A percentile compares a stretch with the other conserved stretches of the same genome.
Evolutionary conservation across 2,797 vertebrate genomes (phyloP).

Genomic region (Sus cebifrons): DNA sequence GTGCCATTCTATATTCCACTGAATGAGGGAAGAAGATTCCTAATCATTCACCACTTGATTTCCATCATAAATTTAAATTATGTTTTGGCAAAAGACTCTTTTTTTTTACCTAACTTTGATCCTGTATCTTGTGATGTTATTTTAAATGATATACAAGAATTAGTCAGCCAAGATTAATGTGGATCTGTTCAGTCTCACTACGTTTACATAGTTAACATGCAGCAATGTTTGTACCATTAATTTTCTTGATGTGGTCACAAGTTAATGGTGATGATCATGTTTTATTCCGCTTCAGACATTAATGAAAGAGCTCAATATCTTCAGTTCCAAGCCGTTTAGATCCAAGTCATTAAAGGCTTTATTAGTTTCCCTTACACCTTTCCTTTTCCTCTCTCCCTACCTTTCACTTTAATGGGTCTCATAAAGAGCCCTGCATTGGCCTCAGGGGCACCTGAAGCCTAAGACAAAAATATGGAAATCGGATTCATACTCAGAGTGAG

Average conservation of each 20-base stretch:
- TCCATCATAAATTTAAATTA: constrained; percentile 55
- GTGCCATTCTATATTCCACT: neutral
- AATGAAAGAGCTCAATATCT: constrained; percentile 52
- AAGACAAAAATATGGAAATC: constrained; percentile 62
- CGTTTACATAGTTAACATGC: constrained; percentile 45
- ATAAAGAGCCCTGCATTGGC: neutral
- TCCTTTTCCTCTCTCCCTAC: neutral
- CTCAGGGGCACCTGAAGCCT: constrained; percentile 2
- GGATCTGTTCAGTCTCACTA: constrained; percentile 2
- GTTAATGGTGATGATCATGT: constrained; percentile 42
- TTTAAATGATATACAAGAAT: constrained; percentile 56
- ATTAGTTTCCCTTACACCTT: neutral
- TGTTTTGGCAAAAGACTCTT: constrained; percentile 44
- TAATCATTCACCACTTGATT: constrained; percentile 3
- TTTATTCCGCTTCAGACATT: constrained; percentile 56
- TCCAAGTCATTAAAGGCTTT: constrained; percentile 28
- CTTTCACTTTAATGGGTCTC: neutral
- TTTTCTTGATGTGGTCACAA: constrained; percentile 50
- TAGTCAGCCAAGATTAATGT: neutral
- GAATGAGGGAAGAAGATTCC: constrained; percentile 4
- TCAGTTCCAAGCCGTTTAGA: constrained; percentile 31
- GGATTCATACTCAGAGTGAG: constrained; percentile 9
- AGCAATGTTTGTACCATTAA: constrained; percentile 15
- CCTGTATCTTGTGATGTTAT: constrained; percentile 15
- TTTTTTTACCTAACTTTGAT: constrained; percentile 63